Evolutionary conservation across 2,113 vertebrate genomes (phyloP), one percentile per base, ranked within the genome.

Genomic region (Strix aluco): DNA sequence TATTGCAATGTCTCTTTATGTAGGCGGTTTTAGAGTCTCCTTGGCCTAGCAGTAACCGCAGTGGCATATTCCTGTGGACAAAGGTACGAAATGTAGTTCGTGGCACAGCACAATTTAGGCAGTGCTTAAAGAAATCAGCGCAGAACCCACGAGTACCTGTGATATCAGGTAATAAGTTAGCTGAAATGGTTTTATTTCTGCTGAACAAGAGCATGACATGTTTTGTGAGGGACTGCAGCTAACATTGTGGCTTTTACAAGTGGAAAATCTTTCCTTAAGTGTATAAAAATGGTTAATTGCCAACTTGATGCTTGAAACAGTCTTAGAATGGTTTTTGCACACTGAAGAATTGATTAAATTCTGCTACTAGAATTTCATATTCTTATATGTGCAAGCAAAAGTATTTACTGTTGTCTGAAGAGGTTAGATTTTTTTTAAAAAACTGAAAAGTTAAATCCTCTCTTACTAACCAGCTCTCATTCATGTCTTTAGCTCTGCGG

Each of bases 41-140:
- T 6, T 99, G 99, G 99, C 99, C 99, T 13, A 99, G 99, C 88
- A 98, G 98, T 89, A 99, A 98, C 94, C 99, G 99, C n/a, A 99
- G 99, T 58, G 99, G 99, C 57, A 98, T 98, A 83, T 99, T 99
- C 94, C 98, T 99, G 95, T 99, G 99, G 99, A 99, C 99, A 81
- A 99, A 99, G 96, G 97, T 99, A 71, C 98, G 99, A 22, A 99
- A 99, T 40, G 98, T 99, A 70, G 90, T 99, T 38, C 98, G 93
- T 42, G 99, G 99, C 67, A 98, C 99, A 83, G 97, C 98, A 13
- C 99, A 99, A 66, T 99, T 99, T 97, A 99, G 98, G 80, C 98
- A 98, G 26, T 98, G 98, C 36, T 95, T 99, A 49, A 97, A 96
- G 95, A 98, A 96, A 38, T 96, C 98, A 22, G 55, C 97, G 21